Percentiles rank a stretch among this genome's conserved stretches.
phyloP scores from a whole-genome alignment of 2,888 invertebrate genomes.

The Junonia oenone region DNA sequence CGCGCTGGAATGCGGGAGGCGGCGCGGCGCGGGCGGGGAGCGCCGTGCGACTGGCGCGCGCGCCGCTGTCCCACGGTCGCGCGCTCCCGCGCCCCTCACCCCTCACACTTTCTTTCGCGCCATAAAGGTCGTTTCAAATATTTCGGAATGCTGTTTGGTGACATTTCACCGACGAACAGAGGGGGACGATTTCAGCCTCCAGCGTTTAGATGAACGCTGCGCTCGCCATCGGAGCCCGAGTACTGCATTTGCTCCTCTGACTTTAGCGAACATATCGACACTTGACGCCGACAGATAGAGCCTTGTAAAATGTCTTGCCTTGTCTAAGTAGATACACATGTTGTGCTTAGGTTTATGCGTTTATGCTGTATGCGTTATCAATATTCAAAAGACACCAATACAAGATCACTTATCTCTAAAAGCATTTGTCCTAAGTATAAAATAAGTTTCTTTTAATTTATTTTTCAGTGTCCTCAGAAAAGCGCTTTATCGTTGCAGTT shows the following conservation, averaged over 20 bases:
- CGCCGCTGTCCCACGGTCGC: slow-evolving; percentile 85
- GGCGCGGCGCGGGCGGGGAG: slow-evolving; percentile 61
- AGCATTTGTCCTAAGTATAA: no score
- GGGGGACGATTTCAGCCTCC: slow-evolving; percentile 61
- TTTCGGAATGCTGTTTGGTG: slow-evolving; percentile 78
- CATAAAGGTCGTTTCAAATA: slow-evolving; percentile 80
- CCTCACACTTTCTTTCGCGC: slow-evolving; percentile 76
- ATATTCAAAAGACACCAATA: no score
- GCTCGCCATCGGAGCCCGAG: slow-evolving; percentile 35
- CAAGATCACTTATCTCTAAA: not conserved
- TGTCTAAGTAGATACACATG: no score
- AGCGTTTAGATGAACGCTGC: slow-evolving; percentile 42
- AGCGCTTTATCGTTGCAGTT: not conserved
- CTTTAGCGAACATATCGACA: slow-evolving; percentile 4
- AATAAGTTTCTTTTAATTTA: not conserved
- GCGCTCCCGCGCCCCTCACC: slow-evolving; percentile 76
- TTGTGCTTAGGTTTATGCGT: no score
- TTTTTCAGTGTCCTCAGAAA: not conserved
- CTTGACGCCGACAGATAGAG: no score
- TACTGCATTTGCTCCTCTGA: slow-evolving; percentile 21
- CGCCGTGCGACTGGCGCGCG: slow-evolving; percentile 76
- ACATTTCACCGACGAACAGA: slow-evolving; percentile 72
- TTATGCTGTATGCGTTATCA: no score
- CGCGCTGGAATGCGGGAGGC: slow-evolving; percentile 69
- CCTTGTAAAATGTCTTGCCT: no score